These are phyloP conservation scores for Ichneumon xanthorius DNA, from an alignment of 2,888 invertebrate species.

Conservation along the genomic window DNA sequence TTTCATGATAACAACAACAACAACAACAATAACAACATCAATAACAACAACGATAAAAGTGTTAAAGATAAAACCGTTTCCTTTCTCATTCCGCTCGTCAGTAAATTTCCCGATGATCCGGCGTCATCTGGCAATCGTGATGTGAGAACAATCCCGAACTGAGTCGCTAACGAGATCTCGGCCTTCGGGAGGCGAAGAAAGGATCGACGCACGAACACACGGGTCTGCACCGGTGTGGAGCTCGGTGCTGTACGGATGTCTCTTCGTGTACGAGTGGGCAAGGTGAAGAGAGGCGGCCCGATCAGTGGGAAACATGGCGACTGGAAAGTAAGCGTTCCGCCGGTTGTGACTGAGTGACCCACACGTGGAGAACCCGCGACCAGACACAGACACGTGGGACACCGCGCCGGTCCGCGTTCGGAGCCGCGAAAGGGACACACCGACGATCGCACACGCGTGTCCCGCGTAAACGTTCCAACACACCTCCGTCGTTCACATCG, in stretches of 20 bases:
- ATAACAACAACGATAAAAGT: not conserved
- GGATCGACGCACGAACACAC: conserved; percentile 14
- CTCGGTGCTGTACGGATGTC: not conserved
- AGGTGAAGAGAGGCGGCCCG: conserved; percentile 58
- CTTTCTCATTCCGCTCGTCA: not conserved
- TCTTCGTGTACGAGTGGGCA: conserved; percentile 20
- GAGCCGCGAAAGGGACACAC: conserved; percentile 23
- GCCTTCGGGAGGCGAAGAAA: conserved; percentile 34
- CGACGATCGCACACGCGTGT: not conserved
- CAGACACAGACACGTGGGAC: conserved; percentile 40
- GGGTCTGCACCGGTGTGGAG: not conserved
- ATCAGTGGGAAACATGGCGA: conserved; percentile 75
- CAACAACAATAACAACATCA: not conserved
- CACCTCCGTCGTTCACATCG: not conserved
- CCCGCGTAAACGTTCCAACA: not conserved
- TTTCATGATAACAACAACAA: too few relatives aligned
- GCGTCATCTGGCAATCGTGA: conserved; percentile 6
- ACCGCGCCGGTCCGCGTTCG: conserved; percentile 20
- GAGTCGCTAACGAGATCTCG: conserved; percentile 33
- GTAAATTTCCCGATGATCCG: not conserved
- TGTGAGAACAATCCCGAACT: conserved; percentile 3
- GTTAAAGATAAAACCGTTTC: not conserved
- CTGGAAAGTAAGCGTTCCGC: conserved; percentile 79
- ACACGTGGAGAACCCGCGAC: conserved; percentile 58
- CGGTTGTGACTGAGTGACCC: conserved; percentile 77